Base-by-base conservation (phyloP, 2,888 invertebrate species). In the Saturnia pavonia region DNA sequence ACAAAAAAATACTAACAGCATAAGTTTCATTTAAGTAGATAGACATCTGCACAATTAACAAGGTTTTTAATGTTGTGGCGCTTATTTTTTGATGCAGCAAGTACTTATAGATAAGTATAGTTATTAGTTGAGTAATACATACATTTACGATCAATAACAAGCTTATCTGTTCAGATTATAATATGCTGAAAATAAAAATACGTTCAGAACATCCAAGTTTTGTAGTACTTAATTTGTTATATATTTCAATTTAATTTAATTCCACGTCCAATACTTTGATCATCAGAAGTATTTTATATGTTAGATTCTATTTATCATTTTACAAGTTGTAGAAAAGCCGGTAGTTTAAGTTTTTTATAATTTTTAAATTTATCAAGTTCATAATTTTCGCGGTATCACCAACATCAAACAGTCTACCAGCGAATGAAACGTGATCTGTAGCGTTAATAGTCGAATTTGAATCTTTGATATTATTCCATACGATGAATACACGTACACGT, bases 401-500 rank as follows among this genome's bases (percentile, higher is more conserved):
- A 48, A 42, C 45, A 60, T 27, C 68, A 68, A n/a, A 43, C 65
- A 65, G 65, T 69, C 54, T 40, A 51, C 51, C 70, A 70, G 69
- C 60, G 67, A 63, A 67, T 65, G 75, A 72, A 72, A 79, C 79
- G 78, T 80, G 80, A 82, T 79, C 75, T 74, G 79, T 80, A 76
- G 78, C 78, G 81, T 80, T 82, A 82, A 80, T 80, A 77, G 75
- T 76, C 75, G 74, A 78, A 85, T 82, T 82, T 82, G 77, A 82
- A 81, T 80, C 40, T 40, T 65, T 65, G 65, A 79, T 77, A 77
- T 74, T 71, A 60, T 57, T 65, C n/a, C 25, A 66, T 42, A 60
- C 69, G 43, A 45, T 34, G 43, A 68, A n/a, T n/a, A n/a, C n/a
- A 48, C n/a, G 57, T 70, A 69, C 70, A 72, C 66, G 72, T 48